Conservation (phyloP, 1,140 invertebrate genomes). For the Penaeus japonicus region DNA sequence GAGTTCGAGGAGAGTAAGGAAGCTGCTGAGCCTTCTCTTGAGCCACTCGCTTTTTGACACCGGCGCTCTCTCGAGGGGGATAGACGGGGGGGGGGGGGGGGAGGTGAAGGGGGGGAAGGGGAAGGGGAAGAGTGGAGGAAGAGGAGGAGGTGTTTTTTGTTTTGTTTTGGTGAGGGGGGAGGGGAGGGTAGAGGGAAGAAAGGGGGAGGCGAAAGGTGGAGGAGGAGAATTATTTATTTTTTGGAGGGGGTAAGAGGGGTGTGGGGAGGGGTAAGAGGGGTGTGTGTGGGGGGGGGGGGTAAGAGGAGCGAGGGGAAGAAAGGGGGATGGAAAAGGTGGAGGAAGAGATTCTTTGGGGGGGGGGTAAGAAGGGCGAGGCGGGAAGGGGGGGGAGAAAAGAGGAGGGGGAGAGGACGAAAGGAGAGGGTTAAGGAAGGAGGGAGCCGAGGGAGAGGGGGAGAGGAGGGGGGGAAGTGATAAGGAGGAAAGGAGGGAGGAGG, state of each 20-base stretch:
- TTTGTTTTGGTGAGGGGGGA: background rate
- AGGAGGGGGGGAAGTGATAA: too few relatives aligned
- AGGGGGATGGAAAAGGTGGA: background rate
- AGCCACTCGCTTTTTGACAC: conserved; percentile 25
- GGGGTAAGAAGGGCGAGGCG: background rate
- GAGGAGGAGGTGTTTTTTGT: background rate
- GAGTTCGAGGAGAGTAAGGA: background rate
- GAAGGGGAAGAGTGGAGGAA: background rate
- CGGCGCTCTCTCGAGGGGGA: conserved; percentile 3
- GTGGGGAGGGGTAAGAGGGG: background rate
- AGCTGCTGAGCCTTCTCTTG: background rate
- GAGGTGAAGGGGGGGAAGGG: background rate
- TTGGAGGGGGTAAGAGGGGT: too few relatives aligned
- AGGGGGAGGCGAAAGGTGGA: background rate
- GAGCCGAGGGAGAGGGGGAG: background rate
- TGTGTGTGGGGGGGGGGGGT: background rate
- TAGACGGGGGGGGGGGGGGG: background rate
- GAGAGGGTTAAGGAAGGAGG: background rate
- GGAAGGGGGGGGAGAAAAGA: background rate
- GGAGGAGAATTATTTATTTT: too few relatives aligned
- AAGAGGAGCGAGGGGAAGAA: background rate
- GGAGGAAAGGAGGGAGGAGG: background rate
- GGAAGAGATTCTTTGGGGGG: background rate
- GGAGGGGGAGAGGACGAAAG: background rate
- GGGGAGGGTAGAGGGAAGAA: background rate